A percentile compares a stretch with the other conserved stretches of the same genome.
These are phyloP conservation scores for Bombus confusus DNA, from an alignment of 1,140 invertebrate species.

Conservation along the genomic window DNA sequence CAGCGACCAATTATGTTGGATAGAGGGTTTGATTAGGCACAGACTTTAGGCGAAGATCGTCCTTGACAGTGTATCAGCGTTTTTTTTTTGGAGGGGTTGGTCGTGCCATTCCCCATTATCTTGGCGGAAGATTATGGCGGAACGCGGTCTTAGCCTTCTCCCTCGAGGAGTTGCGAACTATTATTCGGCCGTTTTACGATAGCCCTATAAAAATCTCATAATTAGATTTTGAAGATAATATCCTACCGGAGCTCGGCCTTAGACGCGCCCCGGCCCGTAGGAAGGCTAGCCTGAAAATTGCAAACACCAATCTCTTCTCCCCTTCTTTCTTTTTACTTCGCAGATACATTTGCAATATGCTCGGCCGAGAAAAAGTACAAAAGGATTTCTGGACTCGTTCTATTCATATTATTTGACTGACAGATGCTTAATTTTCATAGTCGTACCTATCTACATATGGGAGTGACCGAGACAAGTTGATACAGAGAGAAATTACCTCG, in stretches of 20 bases:
- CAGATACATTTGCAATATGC: neutral
- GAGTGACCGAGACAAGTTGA: too few relatives aligned
- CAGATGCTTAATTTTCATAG: too few relatives aligned
- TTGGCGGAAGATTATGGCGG: neutral
- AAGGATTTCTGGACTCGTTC: neutral
- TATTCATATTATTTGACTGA: too few relatives aligned
- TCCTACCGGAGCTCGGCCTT: slow-evolving; percentile 65
- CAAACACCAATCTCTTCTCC: slow-evolving; percentile 53
- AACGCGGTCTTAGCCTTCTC: neutral
- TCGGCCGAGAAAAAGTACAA: neutral
- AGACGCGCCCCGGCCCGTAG: neutral
- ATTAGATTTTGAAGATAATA: slow-evolving; percentile 83
- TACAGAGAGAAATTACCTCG: too few relatives aligned
- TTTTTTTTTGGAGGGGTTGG: slow-evolving; percentile 34
- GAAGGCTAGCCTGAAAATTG: slow-evolving; percentile 50
- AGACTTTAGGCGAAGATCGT: neutral
- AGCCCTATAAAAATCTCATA: slow-evolving; percentile 82
- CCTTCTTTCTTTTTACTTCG: neutral
- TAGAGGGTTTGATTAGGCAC: slow-evolving; percentile 10
- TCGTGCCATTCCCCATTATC: slow-evolving; percentile 56
- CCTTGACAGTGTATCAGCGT: slow-evolving; percentile 20
- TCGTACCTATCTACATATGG: too few relatives aligned
- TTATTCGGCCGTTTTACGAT: slow-evolving; percentile 80
- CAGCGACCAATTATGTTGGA: neutral
- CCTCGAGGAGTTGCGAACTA: slow-evolving; percentile 45